Evolutionary conservation across 2,888 invertebrate genomes (phyloP).

Genomic region (Rosalia funebris): DNA sequence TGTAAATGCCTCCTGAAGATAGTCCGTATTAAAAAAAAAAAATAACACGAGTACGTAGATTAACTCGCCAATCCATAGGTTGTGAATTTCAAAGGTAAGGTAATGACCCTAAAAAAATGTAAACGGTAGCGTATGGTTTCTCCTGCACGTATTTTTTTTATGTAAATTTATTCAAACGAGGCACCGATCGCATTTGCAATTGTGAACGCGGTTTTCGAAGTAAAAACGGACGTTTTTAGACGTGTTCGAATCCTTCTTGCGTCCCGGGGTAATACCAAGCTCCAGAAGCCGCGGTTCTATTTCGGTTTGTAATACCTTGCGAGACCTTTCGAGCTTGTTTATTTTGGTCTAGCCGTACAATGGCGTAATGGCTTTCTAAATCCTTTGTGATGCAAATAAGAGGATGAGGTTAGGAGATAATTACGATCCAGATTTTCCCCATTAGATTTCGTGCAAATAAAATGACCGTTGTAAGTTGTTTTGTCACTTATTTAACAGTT

Average conservation of each 20-base stretch:
- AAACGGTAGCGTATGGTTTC: not conserved
- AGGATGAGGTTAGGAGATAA: too few species aligned
- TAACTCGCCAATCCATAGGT: too few species aligned
- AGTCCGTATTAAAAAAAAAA: not conserved
- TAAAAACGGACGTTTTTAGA: not conserved
- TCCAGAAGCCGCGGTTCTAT: too few species aligned
- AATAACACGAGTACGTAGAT: too few species aligned
- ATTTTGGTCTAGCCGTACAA: not conserved
- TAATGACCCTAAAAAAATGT: conserved; percentile 4
- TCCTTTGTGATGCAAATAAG: not conserved
- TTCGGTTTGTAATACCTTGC: not conserved
- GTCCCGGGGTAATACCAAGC: too few species aligned
- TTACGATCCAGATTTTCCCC: too few species aligned
- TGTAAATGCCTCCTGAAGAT: not conserved
- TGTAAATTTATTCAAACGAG: not conserved
- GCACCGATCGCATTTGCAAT: too few species aligned
- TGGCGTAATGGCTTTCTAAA: not conserved
- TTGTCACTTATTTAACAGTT: too few species aligned
- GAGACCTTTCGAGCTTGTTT: not conserved
- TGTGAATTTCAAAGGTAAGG: not conserved
- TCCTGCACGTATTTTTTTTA: not conserved
- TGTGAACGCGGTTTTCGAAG: not conserved
- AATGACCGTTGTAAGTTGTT: too few species aligned
- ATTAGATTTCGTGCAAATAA: too few species aligned
- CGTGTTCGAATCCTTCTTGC: too few species aligned